Evolutionary conservation across 2,113 vertebrate genomes (phyloP).

Genomic region (Zapus hudsonius): DNA sequence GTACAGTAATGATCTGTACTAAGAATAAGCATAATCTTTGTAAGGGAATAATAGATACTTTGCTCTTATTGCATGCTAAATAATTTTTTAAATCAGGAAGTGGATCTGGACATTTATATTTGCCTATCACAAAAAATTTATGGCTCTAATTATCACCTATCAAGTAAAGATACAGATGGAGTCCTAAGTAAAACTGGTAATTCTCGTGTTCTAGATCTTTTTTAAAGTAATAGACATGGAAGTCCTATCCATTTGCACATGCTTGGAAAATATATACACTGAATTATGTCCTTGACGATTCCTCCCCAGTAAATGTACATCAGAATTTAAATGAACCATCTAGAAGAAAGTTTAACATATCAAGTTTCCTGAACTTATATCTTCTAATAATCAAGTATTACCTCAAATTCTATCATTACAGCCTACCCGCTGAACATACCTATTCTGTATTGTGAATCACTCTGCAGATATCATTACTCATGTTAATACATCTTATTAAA

Average conservation of each 20-base stretch:
- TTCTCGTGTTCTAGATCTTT: background rate
- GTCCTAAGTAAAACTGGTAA: background rate
- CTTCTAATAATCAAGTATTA: background rate
- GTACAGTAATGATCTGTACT: background rate
- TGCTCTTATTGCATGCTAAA: no score
- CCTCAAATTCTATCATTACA: background rate
- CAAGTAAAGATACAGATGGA: background rate
- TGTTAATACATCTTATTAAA: no score
- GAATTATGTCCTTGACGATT: background rate
- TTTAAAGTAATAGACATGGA: background rate
- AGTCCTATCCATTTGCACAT: background rate
- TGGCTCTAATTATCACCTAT: background rate
- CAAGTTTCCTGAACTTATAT: background rate
- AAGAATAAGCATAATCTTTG: background rate
- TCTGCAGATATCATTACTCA: background rate
- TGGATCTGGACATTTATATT: background rate
- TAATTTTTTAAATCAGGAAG: background rate
- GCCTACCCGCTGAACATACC: background rate
- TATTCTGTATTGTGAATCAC: background rate
- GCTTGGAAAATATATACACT: background rate
- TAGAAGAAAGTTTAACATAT: background rate
- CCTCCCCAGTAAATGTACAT: background rate
- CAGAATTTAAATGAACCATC: no score
- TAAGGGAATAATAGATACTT: background rate
- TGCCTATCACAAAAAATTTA: background rate